Evolutionary conservation across 2,113 vertebrate genomes (phyloP).

Genomic region (Cyanoliseus patagonus): DNA sequence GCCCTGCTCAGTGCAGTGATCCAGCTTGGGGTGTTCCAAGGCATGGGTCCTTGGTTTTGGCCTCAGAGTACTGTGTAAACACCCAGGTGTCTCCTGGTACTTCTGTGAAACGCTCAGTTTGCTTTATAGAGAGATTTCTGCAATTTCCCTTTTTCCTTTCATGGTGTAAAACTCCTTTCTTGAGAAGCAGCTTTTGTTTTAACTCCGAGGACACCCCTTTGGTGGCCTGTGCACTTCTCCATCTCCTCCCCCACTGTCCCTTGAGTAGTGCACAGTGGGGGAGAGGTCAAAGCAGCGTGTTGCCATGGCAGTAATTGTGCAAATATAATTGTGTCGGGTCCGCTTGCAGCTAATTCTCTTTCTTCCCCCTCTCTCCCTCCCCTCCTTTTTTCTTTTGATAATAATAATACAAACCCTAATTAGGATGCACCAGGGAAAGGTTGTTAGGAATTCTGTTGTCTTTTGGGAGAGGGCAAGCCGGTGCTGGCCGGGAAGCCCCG

Average conservation of each 20-base stretch:
- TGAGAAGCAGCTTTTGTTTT: neutral
- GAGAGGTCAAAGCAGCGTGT: neutral
- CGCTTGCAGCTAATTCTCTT: slow-evolving; percentile 34
- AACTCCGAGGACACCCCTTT: neutral
- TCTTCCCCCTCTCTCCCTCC: neutral
- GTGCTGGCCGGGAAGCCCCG: neutral
- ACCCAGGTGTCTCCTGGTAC: neutral
- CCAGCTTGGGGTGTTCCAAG: neutral
- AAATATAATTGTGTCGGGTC: slow-evolving; percentile 47
- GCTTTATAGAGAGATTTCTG: neutral
- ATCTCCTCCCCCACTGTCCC: neutral
- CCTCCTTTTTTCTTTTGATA: slow-evolving; percentile 22
- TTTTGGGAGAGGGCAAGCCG: neutral
- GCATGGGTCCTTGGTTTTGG: neutral
- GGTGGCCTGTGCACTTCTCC: neutral
- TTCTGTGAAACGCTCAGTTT: neutral
- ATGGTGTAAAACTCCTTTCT: neutral
- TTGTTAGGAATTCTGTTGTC: slow-evolving; percentile 8
- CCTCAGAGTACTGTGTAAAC: neutral
- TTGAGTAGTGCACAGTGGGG: neutral
- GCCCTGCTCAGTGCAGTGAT: neutral
- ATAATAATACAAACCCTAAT: slow-evolving; percentile 46
- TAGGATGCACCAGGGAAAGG: slow-evolving; percentile 40
- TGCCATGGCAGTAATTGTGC: slow-evolving; percentile 56
- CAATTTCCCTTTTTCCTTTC: neutral